Base-by-base conservation (phyloP, 1,140 invertebrate genomes). In the Lutraria rhynchaena region DNA sequence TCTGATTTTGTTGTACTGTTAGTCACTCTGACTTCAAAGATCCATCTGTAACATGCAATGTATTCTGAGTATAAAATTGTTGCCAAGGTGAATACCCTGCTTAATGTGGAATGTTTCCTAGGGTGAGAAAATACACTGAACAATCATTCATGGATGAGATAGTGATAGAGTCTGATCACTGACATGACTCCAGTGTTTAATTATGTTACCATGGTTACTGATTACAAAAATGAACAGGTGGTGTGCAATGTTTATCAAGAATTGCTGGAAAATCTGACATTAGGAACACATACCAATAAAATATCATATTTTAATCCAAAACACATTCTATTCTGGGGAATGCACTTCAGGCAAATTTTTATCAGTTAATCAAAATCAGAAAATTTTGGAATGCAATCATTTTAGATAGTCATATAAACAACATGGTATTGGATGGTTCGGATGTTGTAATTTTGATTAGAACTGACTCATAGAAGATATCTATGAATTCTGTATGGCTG, bases 141-240 rank as follows among this genome's bases (percentile, higher is more conserved):
- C 35, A 65, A 44, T 3, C 24, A 31, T 24, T 17, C 33, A 5
- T 11, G 7, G 19, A 65, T n/a, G 35, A 37, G 61, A 37, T 65
- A 13, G 11, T 37, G 3, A 17, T 67, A 9, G 35, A 51, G 1
- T 5, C 63, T 69, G 37, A 17, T 41, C 11, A 58, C 9, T n/a
- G n/a, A n/a, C n/a, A n/a, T n/a, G 46, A 53, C 4, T 55, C 69
- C 37, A 55, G 31, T 71, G n/a, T 71, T 57, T 57, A 71, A 71
- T 57, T 71, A 57, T 71, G 69, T 71, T 71, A 44, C 31, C 69
- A 71, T 71, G 49, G 69, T 57, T 22, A 71, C 69, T 37, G 51
- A 65, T 70, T 35, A 31, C 35, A 71, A 71, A 55, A 49, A 71
- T 46, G 31, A 71, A 71, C 69, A 71, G 69, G 69, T 71, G 69